Conservation (phyloP, 1,140 invertebrate species). For the Drosophila ercepeae region DNA sequence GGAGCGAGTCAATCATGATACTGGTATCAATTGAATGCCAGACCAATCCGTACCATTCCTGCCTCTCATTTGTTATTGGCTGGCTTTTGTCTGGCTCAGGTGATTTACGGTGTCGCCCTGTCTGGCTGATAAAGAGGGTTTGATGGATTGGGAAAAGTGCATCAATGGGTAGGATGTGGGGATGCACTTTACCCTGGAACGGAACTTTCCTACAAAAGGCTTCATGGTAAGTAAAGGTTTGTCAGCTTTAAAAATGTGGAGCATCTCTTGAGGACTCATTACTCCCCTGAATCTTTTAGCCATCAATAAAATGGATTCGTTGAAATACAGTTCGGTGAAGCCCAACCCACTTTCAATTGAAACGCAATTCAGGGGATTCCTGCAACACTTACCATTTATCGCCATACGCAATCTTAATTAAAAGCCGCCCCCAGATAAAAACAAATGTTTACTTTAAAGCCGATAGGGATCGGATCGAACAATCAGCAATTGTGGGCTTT, state of each 20-base stretch:
- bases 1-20: constrained; percentile 25
- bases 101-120: constrained; percentile 30
- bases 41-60: constrained; percentile 3
- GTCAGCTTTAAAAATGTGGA: no score
- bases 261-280: neutral
- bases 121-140: constrained; percentile 42
- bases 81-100: constrained; percentile 25
- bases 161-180: neutral
- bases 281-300: neutral
- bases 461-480: constrained; percentile 48
- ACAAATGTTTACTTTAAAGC: constrained; percentile 79
- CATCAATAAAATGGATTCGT: constrained; percentile 14
- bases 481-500: constrained; percentile 57
- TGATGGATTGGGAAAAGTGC: constrained; percentile 14
- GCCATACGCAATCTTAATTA: constrained; percentile 72
- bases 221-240: neutral
- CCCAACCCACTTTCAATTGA: constrained; percentile 21
- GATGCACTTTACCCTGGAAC: neutral
- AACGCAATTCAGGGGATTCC: constrained; percentile 8
- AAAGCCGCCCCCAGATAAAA: constrained; percentile 68
- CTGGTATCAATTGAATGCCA: constrained; percentile 43
- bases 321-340: constrained; percentile 16
- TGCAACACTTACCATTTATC: constrained; percentile 67
- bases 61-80: constrained; percentile 35
- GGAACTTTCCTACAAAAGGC: neutral